These are phyloP conservation scores for Cyprinodon tularosa DNA, from an alignment of 2,113 vertebrate species.

Conservation along the genomic window DNA sequence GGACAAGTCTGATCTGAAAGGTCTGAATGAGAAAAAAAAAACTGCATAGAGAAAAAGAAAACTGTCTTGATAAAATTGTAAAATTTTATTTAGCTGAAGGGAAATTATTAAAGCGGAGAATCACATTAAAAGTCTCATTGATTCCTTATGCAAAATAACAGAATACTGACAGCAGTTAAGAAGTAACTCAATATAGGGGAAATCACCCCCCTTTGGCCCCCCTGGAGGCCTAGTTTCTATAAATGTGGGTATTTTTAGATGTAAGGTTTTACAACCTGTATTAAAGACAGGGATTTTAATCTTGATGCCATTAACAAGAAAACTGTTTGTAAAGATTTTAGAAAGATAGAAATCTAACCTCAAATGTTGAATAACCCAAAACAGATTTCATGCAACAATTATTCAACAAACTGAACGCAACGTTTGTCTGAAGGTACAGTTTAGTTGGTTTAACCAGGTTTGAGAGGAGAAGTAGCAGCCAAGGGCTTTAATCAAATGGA, in stretches of 20 bases:
- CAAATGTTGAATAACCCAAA: no score
- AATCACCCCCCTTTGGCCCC: background rate
- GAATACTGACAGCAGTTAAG: background rate
- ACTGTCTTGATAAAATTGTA: background rate
- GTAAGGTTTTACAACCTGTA: no score
- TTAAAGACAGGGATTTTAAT: no score
- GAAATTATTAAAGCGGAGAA: background rate
- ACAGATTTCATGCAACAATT: no score
- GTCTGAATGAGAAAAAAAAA: background rate
- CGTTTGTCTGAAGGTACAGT: no score
- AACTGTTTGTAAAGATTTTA: no score
- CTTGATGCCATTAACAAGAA: no score
- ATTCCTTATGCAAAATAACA: background rate
- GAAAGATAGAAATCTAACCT: no score
- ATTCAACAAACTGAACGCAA: no score
- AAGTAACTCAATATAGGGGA: background rate
- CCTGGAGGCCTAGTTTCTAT: background rate
- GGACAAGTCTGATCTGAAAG: constrained; percentile 86
- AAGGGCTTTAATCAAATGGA: no score
- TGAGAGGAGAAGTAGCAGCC: no score
- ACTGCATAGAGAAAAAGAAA: background rate
- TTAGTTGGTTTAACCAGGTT: no score
- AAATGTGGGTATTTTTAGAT: background rate
- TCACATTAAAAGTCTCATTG: background rate
- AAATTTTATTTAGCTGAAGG: background rate